phyloP scores from a whole-genome alignment of 2,888 invertebrate species.

The Pollenia labialis region DNA sequence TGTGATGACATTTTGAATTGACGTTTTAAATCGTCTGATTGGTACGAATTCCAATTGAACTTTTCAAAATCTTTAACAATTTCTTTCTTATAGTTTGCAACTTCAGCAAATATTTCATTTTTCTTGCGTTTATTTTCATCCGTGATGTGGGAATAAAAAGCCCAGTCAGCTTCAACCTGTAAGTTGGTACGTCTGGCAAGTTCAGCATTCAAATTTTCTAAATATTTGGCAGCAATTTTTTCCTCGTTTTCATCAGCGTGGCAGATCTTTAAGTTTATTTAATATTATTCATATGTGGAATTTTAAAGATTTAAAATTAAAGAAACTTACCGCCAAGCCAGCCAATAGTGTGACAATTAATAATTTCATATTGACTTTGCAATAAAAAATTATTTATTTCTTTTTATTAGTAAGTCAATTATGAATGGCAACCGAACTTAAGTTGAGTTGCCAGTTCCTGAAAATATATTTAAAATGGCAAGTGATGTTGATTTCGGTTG shows the following conservation, averaged over 20 bases:
- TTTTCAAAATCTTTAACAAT: constrained; percentile 81
- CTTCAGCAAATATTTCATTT: constrained; percentile 81
- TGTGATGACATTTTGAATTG: constrained; percentile 90
- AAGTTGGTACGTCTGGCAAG: constrained; percentile 86
- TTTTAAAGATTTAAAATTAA: too few relatives aligned
- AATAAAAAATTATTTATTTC: too few relatives aligned
- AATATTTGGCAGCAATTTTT: constrained; percentile 86
- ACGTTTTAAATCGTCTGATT: constrained; percentile 88
- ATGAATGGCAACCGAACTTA: too few relatives aligned
- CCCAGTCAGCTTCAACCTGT: constrained; percentile 88
- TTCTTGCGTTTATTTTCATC: constrained; percentile 87
- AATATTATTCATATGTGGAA: too few relatives aligned
- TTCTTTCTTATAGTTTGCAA: constrained; percentile 83
- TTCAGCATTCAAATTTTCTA: constrained; percentile 87
- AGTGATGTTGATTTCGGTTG: too few relatives aligned
- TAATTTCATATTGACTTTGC: constrained; percentile 62
- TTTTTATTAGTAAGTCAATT: too few relatives aligned
- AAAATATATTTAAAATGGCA: too few relatives aligned
- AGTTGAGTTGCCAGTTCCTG: too few relatives aligned
- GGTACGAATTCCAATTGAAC: constrained; percentile 90
- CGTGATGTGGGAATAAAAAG: constrained; percentile 90
- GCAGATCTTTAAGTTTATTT: constrained; percentile 73
- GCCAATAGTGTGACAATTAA: constrained; percentile 61
- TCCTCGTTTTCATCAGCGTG: constrained; percentile 82
- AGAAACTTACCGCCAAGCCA: constrained; percentile 68